These are phyloP conservation scores for Ommatoiulus sabulosus DNA, from an alignment of 2,888 invertebrate genomes.

Conservation along the genomic window DNA sequence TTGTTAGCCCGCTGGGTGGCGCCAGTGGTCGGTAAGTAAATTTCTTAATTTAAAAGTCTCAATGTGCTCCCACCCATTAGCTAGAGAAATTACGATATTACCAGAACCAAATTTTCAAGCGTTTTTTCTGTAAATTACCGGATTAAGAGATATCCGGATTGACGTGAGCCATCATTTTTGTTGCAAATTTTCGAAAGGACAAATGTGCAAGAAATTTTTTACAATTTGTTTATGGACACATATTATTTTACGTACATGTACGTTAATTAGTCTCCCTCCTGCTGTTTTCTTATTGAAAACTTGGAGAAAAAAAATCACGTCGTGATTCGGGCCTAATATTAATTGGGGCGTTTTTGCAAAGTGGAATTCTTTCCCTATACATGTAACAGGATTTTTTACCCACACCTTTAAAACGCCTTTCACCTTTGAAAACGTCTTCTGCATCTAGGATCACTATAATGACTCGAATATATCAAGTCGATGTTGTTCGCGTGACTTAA, in stretches of 20 bases:
- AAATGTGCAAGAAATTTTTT: neutral
- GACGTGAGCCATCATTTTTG: neutral
- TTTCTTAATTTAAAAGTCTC: too few species aligned
- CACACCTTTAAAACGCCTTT: neutral
- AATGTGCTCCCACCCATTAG: too few species aligned
- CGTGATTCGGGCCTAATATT: neutral
- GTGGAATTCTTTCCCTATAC: neutral
- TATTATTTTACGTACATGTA: neutral
- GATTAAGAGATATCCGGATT: too few species aligned
- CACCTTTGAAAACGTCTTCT: neutral
- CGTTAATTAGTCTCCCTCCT: neutral
- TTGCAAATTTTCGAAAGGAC: neutral
- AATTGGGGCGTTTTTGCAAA: constrained; percentile 17
- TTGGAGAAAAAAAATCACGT: neutral
- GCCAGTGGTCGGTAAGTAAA: too few species aligned
- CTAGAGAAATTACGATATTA: too few species aligned
- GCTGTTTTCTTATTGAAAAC: neutral
- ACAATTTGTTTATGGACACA: neutral
- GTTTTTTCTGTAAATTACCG: too few species aligned
- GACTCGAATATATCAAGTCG: neutral
- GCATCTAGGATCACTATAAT: neutral
- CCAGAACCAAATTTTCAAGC: too few species aligned
- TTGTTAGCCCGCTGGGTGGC: too few species aligned
- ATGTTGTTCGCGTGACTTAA: constrained; percentile 36
- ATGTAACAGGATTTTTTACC: neutral